Conservation (phyloP, 2,888 invertebrate genomes). For the Aspidiotus rigidus region DNA sequence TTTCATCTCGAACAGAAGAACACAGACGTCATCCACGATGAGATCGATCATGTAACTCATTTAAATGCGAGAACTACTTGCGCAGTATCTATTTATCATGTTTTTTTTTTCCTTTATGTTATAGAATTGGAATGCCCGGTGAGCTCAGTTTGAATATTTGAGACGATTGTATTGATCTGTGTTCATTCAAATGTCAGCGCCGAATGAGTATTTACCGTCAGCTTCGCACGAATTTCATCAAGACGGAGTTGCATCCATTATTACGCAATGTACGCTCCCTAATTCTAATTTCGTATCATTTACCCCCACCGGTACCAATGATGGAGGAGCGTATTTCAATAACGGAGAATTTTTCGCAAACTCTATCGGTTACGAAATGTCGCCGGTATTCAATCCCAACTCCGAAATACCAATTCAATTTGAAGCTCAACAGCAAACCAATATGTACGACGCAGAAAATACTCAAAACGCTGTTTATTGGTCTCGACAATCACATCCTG, state of each 20-base stretch:
- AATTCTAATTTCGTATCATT: conserved; percentile 18
- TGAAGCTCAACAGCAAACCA: conserved; percentile 13
- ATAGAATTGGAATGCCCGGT: no score
- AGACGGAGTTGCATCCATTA: conserved; percentile 7
- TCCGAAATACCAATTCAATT: conserved; percentile 22
- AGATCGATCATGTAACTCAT: no score
- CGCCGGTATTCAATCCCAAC: conserved; percentile 23
- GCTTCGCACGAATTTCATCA: conserved; percentile 21
- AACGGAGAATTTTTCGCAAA: conserved; percentile 19
- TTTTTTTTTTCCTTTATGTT: no score
- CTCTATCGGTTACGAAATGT: conserved; percentile 27
- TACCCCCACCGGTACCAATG: neutral
- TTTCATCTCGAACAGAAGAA: no score
- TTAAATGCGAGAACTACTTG: no score
- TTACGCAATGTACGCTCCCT: conserved; percentile 22
- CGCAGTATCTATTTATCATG: no score
- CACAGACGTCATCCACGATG: no score
- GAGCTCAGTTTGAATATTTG: no score
- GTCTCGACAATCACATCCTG: conserved; percentile 23
- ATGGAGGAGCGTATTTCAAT: conserved; percentile 10
- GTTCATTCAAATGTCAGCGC: conserved; percentile 14
- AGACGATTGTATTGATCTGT: no score
- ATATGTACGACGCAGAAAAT: conserved; percentile 10
- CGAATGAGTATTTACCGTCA: conserved; percentile 15
- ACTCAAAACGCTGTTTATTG: conserved; percentile 20